Base-by-base conservation (phyloP, 2,797 vertebrate species). In the Hirundo rustica region DNA sequence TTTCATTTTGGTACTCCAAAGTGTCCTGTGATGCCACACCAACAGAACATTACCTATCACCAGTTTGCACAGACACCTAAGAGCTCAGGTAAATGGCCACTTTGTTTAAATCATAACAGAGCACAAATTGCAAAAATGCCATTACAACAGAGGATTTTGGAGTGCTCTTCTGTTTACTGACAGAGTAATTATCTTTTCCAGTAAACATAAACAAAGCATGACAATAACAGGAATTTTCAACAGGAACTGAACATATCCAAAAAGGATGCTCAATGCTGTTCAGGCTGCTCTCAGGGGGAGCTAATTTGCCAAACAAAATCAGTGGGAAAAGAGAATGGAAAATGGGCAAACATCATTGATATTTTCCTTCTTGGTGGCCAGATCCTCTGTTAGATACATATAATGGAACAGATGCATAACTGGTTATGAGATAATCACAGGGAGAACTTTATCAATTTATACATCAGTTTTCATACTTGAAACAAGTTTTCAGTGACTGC, bases 181-280 rank as follows among this genome's bases (percentile, higher is more conserved):
- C 15, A 77, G 54, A 84, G 12, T 42, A 74, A 29, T 93, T 88
- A 16, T 85, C 62, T 84, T 93, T 47, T 72, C 57, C 71, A 87
- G 55, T 81, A 95, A 95, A 89, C 34, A 93, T 51, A 83, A 95
- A 89, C 61, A 82, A 85, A 91, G 44, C 50, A 72, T 26, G 64
- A 84, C 76, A 89, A 34, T 64, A 77, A 87, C 38, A 72, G 58
- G 70, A 54, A 80, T 88, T 92, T 90, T 86, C 77, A 80, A 74
- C 36, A 72, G 65, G 71, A 93, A 87, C 42, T 42, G 36, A 58
- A 72, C 29, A 80, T 60, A 80, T 75, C 88, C 40, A 84, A 47
- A 91, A 89, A 87, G 27, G 45, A 88, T 57, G 27, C 70, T 80
- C 66, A 34, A 0, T 64, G 70, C 36, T 75, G 30, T 60, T 84